Base-by-base conservation (phyloP, 1,140 invertebrate species). In the Coelopa frigida region DNA sequence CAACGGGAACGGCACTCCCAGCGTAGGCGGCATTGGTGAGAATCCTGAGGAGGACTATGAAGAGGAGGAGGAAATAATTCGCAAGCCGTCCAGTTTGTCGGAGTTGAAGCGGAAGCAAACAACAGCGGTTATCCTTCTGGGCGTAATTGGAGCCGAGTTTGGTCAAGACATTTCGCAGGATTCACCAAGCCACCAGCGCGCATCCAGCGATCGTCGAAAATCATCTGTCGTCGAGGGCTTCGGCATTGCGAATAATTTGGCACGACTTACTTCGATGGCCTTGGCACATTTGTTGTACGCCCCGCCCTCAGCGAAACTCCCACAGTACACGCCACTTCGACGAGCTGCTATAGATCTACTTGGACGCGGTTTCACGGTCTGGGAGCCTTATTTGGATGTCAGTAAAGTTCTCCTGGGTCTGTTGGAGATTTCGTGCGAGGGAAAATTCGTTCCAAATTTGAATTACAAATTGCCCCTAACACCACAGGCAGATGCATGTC, bases 341-440 rank as follows among this genome's bases (percentile, higher is more conserved):
- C 73, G 95, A 50, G 94, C 96, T 14, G 94, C 96, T 3, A 95
- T 99, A 35, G 96, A 99, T 78, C 76, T 99, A 37, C 83, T 95
- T 49, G 89, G 96, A 1, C 78, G 95, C 37, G 96, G 96, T 21
- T 99, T 99, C 68, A 93, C 90, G 1, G 92, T 98, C 0, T 99
- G 96, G 96, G 94, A 99, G 70, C 94, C 94, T 0, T 96, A 98
- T 70, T 68, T 99, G 17, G 95, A 99, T 71, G 93, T 98, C 37
- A 94, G 93, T 24, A 92, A 92, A 71, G 87, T 96, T 21, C 70
- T 96, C 17, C 72, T 94, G 2, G 78, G 78, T 72, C 72, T 98
- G 4, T 72, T 99, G 27, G 94, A 98, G 70, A 82, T 98, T 67
- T 95, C 93, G 65, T 91, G 91, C 38, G 91, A 96, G 61, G 92